Conservation (phyloP, 1,140 invertebrate genomes). For the Pseudomyrmex pallidus region DNA sequence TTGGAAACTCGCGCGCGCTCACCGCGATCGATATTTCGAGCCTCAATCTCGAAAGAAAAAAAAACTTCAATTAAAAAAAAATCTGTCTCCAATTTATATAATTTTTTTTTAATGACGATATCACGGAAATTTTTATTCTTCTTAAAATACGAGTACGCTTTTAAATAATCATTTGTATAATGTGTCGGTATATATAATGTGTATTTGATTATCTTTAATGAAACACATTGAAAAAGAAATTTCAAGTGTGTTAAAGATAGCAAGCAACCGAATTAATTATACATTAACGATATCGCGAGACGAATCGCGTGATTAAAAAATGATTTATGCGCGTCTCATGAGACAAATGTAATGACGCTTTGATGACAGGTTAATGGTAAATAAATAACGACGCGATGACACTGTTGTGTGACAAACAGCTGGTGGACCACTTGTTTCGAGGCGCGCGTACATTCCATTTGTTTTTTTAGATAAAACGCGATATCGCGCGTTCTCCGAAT, state of each 20-base stretch:
- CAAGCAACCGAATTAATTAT: background rate
- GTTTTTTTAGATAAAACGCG: conserved; percentile 17
- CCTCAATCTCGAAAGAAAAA: background rate
- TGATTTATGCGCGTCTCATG: conserved; percentile 26
- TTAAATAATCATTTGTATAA: background rate
- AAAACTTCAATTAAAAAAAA: background rate
- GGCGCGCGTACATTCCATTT: background rate
- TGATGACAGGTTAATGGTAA: background rate
- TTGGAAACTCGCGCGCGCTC: background rate
- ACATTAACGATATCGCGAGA: background rate
- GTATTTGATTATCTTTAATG: background rate
- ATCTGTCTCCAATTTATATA: background rate
- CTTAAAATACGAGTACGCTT: background rate
- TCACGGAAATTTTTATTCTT: background rate
- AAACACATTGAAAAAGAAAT: background rate
- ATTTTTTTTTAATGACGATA: background rate
- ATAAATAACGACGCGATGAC: conserved; percentile 1
- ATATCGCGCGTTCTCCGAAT: conserved; percentile 9
- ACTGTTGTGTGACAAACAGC: background rate
- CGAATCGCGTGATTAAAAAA: background rate
- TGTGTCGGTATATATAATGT: no score
- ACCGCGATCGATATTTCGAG: background rate
- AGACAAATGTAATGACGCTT: background rate
- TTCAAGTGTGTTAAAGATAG: background rate
- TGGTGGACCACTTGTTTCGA: conserved; percentile 23